A percentile compares a stretch with the other conserved stretches of the same genome.
These are phyloP conservation scores for Ploceus nigricollis DNA, from an alignment of 2,113 vertebrate genomes.

Conservation along the genomic window DNA sequence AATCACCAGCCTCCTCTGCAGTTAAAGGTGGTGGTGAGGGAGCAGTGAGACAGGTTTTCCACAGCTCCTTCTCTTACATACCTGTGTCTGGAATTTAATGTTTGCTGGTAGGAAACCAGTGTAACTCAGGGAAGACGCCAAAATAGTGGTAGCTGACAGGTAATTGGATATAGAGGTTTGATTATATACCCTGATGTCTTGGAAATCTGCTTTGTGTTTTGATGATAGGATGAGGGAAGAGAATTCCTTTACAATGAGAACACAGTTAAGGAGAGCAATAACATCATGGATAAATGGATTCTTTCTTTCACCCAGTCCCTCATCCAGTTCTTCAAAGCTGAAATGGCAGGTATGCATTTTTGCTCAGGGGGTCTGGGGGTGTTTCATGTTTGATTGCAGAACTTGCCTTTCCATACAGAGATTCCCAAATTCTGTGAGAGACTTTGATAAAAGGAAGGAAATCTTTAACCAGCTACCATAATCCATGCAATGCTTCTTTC, in stretches of 20 bases:
- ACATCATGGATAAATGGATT: constrained; percentile 97
- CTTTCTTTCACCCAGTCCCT: constrained; percentile 96
- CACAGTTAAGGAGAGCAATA: constrained; percentile 80
- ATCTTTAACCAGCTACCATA: background rate
- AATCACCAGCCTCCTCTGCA: background rate
- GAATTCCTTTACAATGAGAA: constrained; percentile 90
- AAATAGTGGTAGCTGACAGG: background rate
- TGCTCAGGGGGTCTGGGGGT: background rate
- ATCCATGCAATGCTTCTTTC: background rate
- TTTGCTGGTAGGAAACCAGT: background rate
- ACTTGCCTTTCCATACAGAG: background rate
- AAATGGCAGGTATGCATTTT: constrained; percentile 86
- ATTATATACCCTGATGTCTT: background rate
- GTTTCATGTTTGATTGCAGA: background rate
- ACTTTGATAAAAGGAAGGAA: background rate
- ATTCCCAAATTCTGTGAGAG: background rate
- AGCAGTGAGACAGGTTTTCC: background rate
- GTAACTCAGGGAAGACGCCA: background rate
- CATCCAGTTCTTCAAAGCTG: constrained; percentile 89
- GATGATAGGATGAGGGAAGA: constrained; percentile 81
- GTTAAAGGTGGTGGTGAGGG: background rate
- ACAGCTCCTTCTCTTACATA: background rate
- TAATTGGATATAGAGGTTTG: background rate
- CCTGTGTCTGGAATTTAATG: background rate
- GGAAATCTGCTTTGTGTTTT: constrained; percentile 33